Evolutionary conservation across 2,113 vertebrate species (phyloP), one percentile per base, ranked within the genome.

Genomic region (Microtus oregoni): DNA sequence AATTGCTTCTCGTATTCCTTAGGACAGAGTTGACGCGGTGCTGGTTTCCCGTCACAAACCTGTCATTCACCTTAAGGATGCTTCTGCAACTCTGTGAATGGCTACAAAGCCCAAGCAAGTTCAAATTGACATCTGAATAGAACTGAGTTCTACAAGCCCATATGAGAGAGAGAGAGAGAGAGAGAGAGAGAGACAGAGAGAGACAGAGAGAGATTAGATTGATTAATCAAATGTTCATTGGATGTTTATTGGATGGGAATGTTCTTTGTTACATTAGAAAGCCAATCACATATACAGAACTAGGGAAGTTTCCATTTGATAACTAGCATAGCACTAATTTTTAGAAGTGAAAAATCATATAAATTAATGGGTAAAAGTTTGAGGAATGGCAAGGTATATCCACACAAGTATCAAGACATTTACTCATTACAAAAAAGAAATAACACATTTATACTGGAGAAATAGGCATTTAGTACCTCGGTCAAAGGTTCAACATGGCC

Each of bases 361-460:
- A 91, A 88, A 91, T 14, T 10, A 50, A 22, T 68, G 24, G 58
- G 47, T 77, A 82, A 70, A 72, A 83, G 47, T 63, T 55, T 63
- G 63, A 92, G 47, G 17, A 90, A 47, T 26, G 20, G 52, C 44
- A 79, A 68, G 2, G 32, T 96, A 38, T 75, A 81, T 81, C 38
- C 28, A 81, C 9, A 76, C 67, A 87, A 81, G 30, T 30, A 79
- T 90, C 50, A 47, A 1, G 15, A 38, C 79, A 44, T 15, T 63
- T 70, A 83, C 24, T 92, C 83, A 89, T 73, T 67, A 75, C 44
- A 32, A 79, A 89, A n/a, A 85, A 9, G 88, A 91, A 92, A 72
- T 63, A 22, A 8, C 14, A 32, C 26, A 44, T 83, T 52, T 73
- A 72, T 12, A 72, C 50, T n/a, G 26, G 55, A 61, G 17, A 90